Base-by-base conservation (phyloP, 2,113 vertebrate species). In the Myotis lucifugus region DNA sequence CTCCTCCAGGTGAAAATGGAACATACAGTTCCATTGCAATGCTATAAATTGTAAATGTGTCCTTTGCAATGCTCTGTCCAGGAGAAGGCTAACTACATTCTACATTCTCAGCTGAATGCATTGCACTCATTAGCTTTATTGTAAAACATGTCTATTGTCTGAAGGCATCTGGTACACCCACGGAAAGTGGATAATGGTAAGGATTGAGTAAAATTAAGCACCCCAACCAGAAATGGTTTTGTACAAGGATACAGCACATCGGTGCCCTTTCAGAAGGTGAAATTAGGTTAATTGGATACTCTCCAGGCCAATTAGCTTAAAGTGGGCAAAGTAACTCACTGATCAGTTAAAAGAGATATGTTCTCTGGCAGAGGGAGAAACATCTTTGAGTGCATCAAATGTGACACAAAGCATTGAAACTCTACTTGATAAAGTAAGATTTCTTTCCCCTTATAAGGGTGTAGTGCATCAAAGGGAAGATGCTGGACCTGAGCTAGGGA, bases 251-350 rank as follows among this genome's bases (percentile, higher is more conserved):
- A 79, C 94, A 64, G 88, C 82, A 67, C 95, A 97, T 94, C 77
- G 90, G 81, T 83, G 77, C 34, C 90, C 61, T 95, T 94, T 93
- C 48, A 86, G 54, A 96, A 91, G 93, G 82, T 76, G 42, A 96
- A 95, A 70, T 83, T 56, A 92, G 61, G 66, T 93, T 96, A 96
- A 97, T 61, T 96, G 73, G 78, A 90, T 97, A 82, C 96, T 74
- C 82, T 78, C 64, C 77, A 93, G 90, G 85, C 83, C 64, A 96
- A 89, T 92, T 95, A 97, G 61, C 46, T 59, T 5, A 50, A 86
- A 89, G 70, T 34, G 78, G 78, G 64, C 23, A 56, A 88, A 87
- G 72, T 32, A 81, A 94, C 88, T 46, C 10, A 61, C 18, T 42
- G 9, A 64, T 94, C 17, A 94, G 40, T 54, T 69, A n/a, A 79